Base-by-base conservation (phyloP, 2,888 invertebrate species). In the Hyppa rectilinea region DNA sequence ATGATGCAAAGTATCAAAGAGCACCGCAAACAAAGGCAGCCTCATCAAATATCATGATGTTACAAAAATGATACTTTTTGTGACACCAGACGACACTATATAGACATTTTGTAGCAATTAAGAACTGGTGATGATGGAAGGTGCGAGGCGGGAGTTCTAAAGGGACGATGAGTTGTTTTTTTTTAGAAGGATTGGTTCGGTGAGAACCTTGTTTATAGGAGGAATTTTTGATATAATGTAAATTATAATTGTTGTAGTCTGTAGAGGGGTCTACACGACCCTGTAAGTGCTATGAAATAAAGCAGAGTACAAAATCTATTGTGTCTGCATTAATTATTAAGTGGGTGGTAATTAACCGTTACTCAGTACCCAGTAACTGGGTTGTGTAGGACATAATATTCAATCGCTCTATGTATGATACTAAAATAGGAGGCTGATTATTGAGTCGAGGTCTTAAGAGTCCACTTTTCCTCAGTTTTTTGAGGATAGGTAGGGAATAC, bases 11-110 rank as follows among this genome's bases (percentile, higher is more conserved):
- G 75, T 70, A 72, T 67, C 73, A 89, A 89, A 87, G 87, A 81
- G 62, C 62, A 68, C 82, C 84, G 78, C 82, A 74, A 66, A 83
- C 85, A 83, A 84, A 76, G 77, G 78, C 52, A 45, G 77, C 74
- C 89, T 91, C 91, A 91, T 91, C 91, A 91, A 87, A 78, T 63
- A 85, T 84, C 75, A 89, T 91, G 91, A 91, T 89, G 69, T 60
- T 71, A 81, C 89, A 89, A 73, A 89, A 90, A 82, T 78, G 20
- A 68, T 75, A 84, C 86, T 90, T 89, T 90, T 90, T 90, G 89
- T 90, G 88, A 90, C 91, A 89, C 76, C 80, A 81, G 85, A 89
- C 85, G 91, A 90, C 90, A 91, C 83, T 87, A 72, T 83, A 86
- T 86, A 85, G 87, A 84, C 82, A 85, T 84, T 87, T 84, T 82